phyloP scores from a whole-genome alignment of 2,888 invertebrate species.

The Vanessa cardui region DNA sequence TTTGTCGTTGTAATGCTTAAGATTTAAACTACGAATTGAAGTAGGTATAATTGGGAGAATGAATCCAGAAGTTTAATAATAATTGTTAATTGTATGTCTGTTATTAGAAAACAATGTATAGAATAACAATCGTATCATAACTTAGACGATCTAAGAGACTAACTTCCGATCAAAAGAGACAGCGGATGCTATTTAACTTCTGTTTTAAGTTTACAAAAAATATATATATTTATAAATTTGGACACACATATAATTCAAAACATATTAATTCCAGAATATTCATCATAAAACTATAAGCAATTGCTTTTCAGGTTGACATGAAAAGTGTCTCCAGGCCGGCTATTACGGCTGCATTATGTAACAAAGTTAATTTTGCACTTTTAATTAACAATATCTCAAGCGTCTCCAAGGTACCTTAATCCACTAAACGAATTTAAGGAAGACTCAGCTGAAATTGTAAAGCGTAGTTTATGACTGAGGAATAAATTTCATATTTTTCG shows the following conservation, averaged over 20 bases:
- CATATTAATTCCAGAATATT: conserved; percentile 7
- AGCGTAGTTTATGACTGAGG: background rate
- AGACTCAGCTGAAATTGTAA: conserved; percentile 8
- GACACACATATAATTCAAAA: background rate
- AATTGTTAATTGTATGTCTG: too few species aligned
- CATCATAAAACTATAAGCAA: conserved; percentile 24
- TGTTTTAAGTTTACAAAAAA: too few species aligned
- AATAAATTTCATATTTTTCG: conserved; percentile 11
- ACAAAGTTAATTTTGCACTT: conserved; percentile 39
- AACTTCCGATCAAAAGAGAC: too few species aligned
- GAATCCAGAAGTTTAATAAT: too few species aligned
- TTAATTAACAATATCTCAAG: conserved; percentile 40
- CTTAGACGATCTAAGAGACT: too few species aligned
- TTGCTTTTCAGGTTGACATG: conserved; percentile 26
- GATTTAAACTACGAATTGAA: background rate
- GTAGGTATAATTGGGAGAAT: too few species aligned
- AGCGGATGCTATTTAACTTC: too few species aligned
- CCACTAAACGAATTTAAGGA: conserved; percentile 26
- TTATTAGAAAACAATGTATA: too few species aligned
- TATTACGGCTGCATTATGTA: conserved; percentile 37
- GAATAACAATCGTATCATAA: too few species aligned
- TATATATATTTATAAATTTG: too few species aligned
- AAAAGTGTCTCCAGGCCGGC: conserved; percentile 28
- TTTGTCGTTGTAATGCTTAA: background rate
- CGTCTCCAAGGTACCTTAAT: conserved; percentile 30